Base-by-base conservation (phyloP, 2,113 vertebrate genomes). In the Psittacula cyanocephala region DNA sequence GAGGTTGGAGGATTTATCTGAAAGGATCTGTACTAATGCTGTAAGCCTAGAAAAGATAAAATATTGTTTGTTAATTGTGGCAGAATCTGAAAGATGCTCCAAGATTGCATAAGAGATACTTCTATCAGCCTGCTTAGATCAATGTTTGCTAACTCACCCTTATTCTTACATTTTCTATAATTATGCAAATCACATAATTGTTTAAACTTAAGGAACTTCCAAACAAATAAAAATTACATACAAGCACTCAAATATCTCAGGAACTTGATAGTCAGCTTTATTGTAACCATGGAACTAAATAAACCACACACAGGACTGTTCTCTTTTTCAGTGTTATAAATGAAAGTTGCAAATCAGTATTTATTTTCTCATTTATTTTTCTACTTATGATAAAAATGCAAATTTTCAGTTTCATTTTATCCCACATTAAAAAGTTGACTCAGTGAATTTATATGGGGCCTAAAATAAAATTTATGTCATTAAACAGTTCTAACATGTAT, bases 41-140 rank as follows among this genome's bases (percentile, higher is more conserved):
- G 98, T 60, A 97, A 97, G 67, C 98, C 98, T 98, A 79, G 80
- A 92, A 98, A 95, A 59, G 31, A 67, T 10, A 96, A 91, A 78
- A 87, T 12, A 41, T 23, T 37, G 18, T 44, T 69, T 35, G 10
- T 60, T 70, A 87, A 79, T 17, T 71, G n/a, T 16, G 7, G 23
- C 8, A 41, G 55, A 44, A 89, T 43, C 18, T 23, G 24, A 89
- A 77, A 86, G 33, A 65, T 25, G 33, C 11, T 20, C 17, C 35
- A 35, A 27, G 7, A 59, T 41, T 37, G 70, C 5, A 3, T 14
- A 13, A 0, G 2, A 77, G 50, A 50, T 88, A 37, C 17, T 50
- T 84, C 23, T 15, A 74, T 60, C 47, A 87, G 31, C 27, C 65
- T n/a, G 16, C 15, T 91, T 59, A 41, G 35, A 93, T 9, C 22